A percentile compares a stretch with the other conserved stretches of the same genome.
Conservation (phyloP, 2,113 vertebrate species). For the Cololabis saira region DNA sequence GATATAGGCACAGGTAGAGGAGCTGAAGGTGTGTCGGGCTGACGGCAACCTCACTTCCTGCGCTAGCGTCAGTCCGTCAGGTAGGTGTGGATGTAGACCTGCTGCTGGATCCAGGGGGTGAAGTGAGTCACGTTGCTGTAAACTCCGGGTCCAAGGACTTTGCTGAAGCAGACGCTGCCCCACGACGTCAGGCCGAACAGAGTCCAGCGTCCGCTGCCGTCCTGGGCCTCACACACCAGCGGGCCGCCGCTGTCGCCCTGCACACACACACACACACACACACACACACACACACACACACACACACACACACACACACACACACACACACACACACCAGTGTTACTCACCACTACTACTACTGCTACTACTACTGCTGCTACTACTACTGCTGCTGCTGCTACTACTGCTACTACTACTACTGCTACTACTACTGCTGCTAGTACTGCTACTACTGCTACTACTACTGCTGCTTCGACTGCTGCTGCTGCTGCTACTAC, state of each 20-base stretch:
- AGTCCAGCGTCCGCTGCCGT: slow-evolving; percentile 82
- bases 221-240: slow-evolving; percentile 85
- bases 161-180: slow-evolving; percentile 94
- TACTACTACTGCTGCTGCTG: too few relatives aligned
- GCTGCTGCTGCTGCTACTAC: too few relatives aligned
- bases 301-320: too few relatives aligned
- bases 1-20: slow-evolving; percentile 44
- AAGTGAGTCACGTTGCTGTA: slow-evolving; percentile 95
- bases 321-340: not conserved
- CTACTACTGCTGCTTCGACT: too few relatives aligned
- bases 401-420: too few relatives aligned
- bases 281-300: too few relatives aligned
- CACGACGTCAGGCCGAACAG: slow-evolving; percentile 93
- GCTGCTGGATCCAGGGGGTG: slow-evolving; percentile 89
- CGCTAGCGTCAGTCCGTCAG: slow-evolving; percentile 73
- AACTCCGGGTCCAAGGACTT: slow-evolving; percentile 90
- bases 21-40: slow-evolving; percentile 7
- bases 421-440: too few relatives aligned
- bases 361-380: too few relatives aligned
- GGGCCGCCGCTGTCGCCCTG: slow-evolving; percentile 89
- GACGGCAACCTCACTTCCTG: slow-evolving; percentile 54
- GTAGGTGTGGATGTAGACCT: slow-evolving; percentile 92
- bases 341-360: too few relatives aligned
- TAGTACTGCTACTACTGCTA: too few relatives aligned
- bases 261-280: slow-evolving; percentile 9